These are phyloP conservation scores for Drosophila nigromelanica DNA, from an alignment of 1,140 invertebrate genomes.

Conservation along the genomic window DNA sequence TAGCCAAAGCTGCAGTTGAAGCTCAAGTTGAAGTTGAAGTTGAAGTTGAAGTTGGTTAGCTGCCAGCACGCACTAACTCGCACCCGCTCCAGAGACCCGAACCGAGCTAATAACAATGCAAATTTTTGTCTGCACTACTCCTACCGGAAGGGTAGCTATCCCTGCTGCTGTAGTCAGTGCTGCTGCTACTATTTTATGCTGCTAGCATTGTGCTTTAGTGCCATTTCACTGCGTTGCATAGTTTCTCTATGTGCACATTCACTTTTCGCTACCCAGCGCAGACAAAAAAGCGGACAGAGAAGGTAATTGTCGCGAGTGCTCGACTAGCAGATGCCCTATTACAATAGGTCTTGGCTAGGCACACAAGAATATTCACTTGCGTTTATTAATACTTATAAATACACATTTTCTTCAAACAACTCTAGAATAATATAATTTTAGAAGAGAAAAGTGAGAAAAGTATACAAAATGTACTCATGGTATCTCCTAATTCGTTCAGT, in stretches of 20 bases:
- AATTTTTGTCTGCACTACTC: slow-evolving; percentile 58
- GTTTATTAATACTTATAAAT: too few relatives aligned
- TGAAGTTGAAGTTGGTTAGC: slow-evolving; percentile 30
- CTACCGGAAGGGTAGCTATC: slow-evolving; percentile 3
- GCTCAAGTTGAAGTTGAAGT: slow-evolving; percentile 24
- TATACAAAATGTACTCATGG: too few relatives aligned
- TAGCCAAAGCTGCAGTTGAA: slow-evolving; percentile 15
- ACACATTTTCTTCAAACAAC: too few relatives aligned
- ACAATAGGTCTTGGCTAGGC: too few relatives aligned
- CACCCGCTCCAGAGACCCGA: slow-evolving; percentile 17
- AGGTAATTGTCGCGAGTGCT: not conserved
- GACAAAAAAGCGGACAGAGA: slow-evolving; percentile 3
- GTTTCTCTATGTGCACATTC: slow-evolving; percentile 49
- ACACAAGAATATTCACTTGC: too few relatives aligned
- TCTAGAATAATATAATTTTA: too few relatives aligned
- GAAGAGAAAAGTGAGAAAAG: too few relatives aligned
- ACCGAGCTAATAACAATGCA: slow-evolving; percentile 80
- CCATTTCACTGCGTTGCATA: slow-evolving; percentile 55
- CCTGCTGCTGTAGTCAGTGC: slow-evolving; percentile 27
- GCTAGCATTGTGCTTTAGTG: slow-evolving; percentile 63
- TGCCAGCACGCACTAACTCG: slow-evolving; percentile 24
- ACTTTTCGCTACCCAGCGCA: slow-evolving; percentile 38
- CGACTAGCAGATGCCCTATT: slow-evolving; percentile 3
- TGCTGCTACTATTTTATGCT: slow-evolving; percentile 49
- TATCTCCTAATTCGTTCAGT: too few relatives aligned